phyloP scores from a whole-genome alignment of 2,797 vertebrate genomes.

The Psittacula echo region DNA sequence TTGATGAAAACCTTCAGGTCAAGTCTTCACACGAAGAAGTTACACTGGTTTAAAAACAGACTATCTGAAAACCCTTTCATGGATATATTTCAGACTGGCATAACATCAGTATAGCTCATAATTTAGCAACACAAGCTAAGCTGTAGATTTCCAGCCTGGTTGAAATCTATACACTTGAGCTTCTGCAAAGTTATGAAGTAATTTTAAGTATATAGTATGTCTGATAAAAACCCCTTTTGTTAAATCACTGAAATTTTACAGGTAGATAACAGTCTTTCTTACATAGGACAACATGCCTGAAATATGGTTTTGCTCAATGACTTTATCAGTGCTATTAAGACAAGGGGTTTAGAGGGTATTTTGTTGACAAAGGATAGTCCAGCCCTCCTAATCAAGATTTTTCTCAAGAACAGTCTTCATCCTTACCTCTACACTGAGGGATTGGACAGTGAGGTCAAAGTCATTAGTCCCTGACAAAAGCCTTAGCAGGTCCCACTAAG shows the following conservation, averaged over 20 bases:
- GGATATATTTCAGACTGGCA: not conserved
- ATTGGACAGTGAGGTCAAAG: not conserved
- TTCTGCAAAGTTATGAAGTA: not conserved
- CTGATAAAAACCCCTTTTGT: not conserved
- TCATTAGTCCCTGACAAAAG: conserved; percentile 35
- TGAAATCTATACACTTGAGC: not conserved
- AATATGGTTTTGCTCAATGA: not conserved
- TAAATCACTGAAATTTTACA: not conserved
- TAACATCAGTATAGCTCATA: not conserved
- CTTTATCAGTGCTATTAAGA: not conserved
- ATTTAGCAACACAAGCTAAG: not conserved
- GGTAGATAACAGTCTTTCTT: not conserved
- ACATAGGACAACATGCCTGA: not conserved
- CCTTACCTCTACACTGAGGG: not conserved
- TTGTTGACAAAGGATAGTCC: not conserved
- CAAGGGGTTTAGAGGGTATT: not conserved
- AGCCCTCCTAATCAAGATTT: not conserved
- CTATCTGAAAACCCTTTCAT: not conserved
- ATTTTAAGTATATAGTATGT: not conserved
- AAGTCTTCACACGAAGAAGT: not conserved
- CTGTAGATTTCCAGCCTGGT: not conserved
- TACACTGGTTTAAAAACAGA: not conserved
- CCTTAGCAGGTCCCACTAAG: conserved; percentile 1
- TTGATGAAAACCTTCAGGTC: not conserved
- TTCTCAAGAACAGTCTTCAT: not conserved